Evolutionary conservation across 92 coral and sea anemone genomes (phyloP), one percentile per base, ranked within the genome.

Genomic region (Hydrozoanthus gracilis): DNA sequence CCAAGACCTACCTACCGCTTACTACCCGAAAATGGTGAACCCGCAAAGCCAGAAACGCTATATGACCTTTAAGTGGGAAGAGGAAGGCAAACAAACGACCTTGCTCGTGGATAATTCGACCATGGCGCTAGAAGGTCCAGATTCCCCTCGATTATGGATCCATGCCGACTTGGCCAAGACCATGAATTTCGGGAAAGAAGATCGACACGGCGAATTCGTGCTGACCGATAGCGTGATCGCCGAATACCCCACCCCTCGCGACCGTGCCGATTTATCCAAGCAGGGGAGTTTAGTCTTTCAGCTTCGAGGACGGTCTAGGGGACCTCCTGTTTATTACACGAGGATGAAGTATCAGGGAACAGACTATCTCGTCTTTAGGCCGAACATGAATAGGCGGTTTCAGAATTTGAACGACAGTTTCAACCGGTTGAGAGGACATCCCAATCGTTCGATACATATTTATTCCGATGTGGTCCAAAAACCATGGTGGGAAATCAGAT

Each of bases 31-130:
- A 27, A 27, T 27, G 39, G 39, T 27, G 39, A 27, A 27, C 39
- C 68, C 68, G 0, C 16, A 62, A 62, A 17, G 68, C 17, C 68
- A 62, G 6, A 62, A 62, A 62, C 68, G 68, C 68, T 62, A 62
- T 62, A 16, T 62, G 68, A 62, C 68, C 68, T 62, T 62, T 8
- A 62, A 27, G 39, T 27, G 39, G 0, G 39, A 27, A 27, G 39
- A 27, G 39, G 39, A 27, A 27, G 39, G 39, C 39, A 62, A 62
- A 14, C 68, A 62, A 62, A 62, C 68, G 68, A 62, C 68, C 68
- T 62, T 62, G 68, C 17, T 62, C 18, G 68, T 10, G 68, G 68
- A 62, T 62, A 62, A 62, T 14, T 62, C 68, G 68, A 62, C 68
- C 68, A 62, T 17, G 68, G 68, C 68, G 16, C 35, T 62, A 62